Conservation (phyloP, 1,140 invertebrate genomes). For the Eurosta solidaginis region DNA sequence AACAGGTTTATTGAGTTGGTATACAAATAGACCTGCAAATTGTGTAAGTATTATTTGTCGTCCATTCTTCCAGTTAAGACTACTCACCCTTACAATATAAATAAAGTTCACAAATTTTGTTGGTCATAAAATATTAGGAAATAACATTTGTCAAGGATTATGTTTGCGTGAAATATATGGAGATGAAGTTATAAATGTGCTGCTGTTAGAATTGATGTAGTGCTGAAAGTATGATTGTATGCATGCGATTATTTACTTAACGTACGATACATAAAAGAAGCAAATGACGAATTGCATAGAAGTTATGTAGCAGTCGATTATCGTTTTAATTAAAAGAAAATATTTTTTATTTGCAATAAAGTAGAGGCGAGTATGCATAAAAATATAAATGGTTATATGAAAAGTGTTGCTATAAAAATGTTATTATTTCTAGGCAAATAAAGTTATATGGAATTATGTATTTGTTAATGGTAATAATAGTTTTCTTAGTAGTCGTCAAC, state of each 20-base stretch:
- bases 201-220: background rate
- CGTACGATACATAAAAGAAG: background rate
- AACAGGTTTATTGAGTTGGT: too few relatives aligned
- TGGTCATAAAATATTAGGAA: slow-evolving; percentile 24
- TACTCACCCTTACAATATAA: background rate
- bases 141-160: slow-evolving; percentile 26
- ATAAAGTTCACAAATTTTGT: background rate
- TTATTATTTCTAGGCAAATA: background rate
- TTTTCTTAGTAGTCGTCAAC: background rate
- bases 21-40: too few relatives aligned
- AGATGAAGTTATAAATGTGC: slow-evolving; percentile 22
- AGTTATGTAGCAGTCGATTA: slow-evolving; percentile 5
- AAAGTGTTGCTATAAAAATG: slow-evolving; percentile 5
- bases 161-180: background rate
- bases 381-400: background rate
- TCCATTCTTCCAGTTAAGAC: too few relatives aligned
- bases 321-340: slow-evolving; percentile 27
- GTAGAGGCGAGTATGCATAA: background rate
- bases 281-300: slow-evolving; percentile 22
- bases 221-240: background rate
- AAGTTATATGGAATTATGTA: slow-evolving; percentile 4
- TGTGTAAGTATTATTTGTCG: too few relatives aligned
- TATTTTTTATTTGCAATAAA: slow-evolving; percentile 22
- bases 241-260: background rate
- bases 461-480: slow-evolving; percentile 8